Base-by-base conservation (phyloP, 2,888 invertebrate genomes). In the Epinotia brunnichana region DNA sequence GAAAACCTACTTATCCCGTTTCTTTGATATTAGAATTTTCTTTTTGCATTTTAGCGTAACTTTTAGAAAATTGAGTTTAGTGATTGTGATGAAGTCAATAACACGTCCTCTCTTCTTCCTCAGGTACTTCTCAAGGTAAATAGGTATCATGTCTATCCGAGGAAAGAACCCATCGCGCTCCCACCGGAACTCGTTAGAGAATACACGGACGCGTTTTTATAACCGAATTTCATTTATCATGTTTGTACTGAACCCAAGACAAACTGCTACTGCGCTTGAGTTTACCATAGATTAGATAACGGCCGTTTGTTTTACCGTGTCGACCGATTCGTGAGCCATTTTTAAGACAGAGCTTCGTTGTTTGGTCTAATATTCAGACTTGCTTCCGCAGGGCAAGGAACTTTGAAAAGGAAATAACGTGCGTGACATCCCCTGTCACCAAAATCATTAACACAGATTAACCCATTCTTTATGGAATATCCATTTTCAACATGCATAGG, bases 61-160 rank as follows among this genome's bases (percentile, higher is more conserved):
- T 51, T 48, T 56, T 68, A 61, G 53, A 53, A 11, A 56, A 41
- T 5, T 29, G 41, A 62, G 29, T 48, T 56, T 74, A 74, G 70
- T 76, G 74, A 60, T 73, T 70, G 69, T 76, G 59, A 80, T 80
- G 77, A 84, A 80, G 82, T 86, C 81, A 90, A 88, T 91, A 92
- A 92, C 87, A 83, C 83, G 83, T 81, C 85, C 87, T 92, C 90
- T 92, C 90, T 92, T 92, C 90, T 92, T 92, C 87, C 91, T 84
- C 92, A 92, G 92, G 92, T 92, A 92, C 92, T 92, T 92, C 92
- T 91, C 92, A 92, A 92, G 91, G 91, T 92, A 91, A 92, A 92
- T 92, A 91, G 92, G 92, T 92, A 90, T 90, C 91, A 87, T 87
- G 84, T 91, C 87, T 89, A 90, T 89, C 84, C 87, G 87, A 89